Percentiles rank a stretch among this genome's conserved stretches.
These are phyloP conservation scores for Diaperis boleti DNA, from an alignment of 2,888 invertebrate species.

Conservation along the genomic window DNA sequence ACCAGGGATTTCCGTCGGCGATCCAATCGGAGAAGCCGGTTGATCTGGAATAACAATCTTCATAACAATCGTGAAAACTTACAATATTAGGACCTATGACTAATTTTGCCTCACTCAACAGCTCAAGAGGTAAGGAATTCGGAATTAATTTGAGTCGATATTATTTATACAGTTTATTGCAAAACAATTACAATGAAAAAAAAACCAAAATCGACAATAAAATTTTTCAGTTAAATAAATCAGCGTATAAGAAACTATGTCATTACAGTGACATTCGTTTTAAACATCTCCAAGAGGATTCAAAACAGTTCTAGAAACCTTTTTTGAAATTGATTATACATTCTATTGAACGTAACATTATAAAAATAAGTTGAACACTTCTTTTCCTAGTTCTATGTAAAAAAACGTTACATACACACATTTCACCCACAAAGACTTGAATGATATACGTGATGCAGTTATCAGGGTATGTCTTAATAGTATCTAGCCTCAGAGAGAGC, in stretches of 20 bases:
- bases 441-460: slow-evolving; percentile 26
- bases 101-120: slow-evolving; percentile 41
- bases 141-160: slow-evolving; percentile 39
- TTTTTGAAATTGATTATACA: slow-evolving; percentile 8
- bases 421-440: slow-evolving; percentile 23
- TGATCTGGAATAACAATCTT: slow-evolving; percentile 54
- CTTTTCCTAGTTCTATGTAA: slow-evolving; percentile 35
- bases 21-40: slow-evolving; percentile 52
- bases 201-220: slow-evolving; percentile 35
- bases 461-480: slow-evolving; percentile 13
- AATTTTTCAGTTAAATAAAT: slow-evolving; percentile 37
- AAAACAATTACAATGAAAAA: slow-evolving; percentile 55
- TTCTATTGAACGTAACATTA: slow-evolving; percentile 20
- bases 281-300: slow-evolving; percentile 41
- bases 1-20: slow-evolving; percentile 51
- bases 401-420: slow-evolving; percentile 26
- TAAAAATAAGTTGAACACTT: slow-evolving; percentile 31
- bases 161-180: slow-evolving; percentile 57
- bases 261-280: slow-evolving; percentile 37
- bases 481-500: slow-evolving; percentile 41
- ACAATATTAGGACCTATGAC: slow-evolving; percentile 21
- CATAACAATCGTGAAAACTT: slow-evolving; percentile 16
- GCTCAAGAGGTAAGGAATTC: slow-evolving; percentile 39
- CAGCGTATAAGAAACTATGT: slow-evolving; percentile 43
- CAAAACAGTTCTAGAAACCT: neutral